Conservation (phyloP, 2,797 vertebrate species). For the Acrocephalus scirpaceus region DNA sequence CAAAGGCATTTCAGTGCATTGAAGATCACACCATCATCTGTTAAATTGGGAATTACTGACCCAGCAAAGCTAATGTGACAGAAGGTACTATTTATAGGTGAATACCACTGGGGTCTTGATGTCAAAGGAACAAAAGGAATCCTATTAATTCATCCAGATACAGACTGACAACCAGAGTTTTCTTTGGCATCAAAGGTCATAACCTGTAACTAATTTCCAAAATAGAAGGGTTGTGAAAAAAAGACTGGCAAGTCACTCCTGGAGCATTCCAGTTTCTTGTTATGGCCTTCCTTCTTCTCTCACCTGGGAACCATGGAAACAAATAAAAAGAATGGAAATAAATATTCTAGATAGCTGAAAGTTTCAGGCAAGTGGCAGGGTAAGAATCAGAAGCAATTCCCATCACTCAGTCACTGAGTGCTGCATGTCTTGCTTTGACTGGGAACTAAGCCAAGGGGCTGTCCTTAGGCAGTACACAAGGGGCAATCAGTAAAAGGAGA, state of each 20-base stretch:
- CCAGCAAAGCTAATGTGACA: not conserved
- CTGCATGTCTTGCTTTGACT: not conserved
- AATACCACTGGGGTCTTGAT: not conserved
- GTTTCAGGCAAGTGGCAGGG: not conserved
- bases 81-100: not conserved
- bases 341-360: not conserved
- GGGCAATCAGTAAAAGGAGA: not conserved
- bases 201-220: not conserved
- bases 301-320: not conserved
- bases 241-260: not conserved
- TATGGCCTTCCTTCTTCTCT: not conserved
- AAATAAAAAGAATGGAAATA: not conserved
- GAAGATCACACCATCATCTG: not conserved
- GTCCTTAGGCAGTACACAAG: not conserved
- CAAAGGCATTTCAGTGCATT: not conserved
- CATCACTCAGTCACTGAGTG: not conserved
- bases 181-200: not conserved
- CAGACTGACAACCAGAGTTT: not conserved
- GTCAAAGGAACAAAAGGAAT: not conserved
- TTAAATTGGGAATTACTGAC: not conserved
- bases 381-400: not conserved
- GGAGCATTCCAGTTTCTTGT: not conserved
- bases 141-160: not conserved
- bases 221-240: not conserved
- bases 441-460: not conserved